phyloP scores from a whole-genome alignment of 2,797 vertebrate species.

The Galaxias olidus region DNA sequence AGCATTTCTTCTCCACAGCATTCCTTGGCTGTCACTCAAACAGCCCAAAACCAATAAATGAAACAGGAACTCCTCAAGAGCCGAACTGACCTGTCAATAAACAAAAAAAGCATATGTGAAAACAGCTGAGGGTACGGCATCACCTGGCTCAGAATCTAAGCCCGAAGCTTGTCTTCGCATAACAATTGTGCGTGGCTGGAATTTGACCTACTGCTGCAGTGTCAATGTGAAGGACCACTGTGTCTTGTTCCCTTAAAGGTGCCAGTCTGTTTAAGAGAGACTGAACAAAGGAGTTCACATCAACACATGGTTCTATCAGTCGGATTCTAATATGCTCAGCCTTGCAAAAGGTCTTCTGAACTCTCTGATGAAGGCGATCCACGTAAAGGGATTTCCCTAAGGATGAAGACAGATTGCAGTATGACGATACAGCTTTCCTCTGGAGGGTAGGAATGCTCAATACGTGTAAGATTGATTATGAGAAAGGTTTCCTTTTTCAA shows the following conservation, averaged over 20 bases:
- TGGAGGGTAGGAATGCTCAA: not conserved
- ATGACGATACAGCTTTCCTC: not conserved
- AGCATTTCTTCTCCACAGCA: conserved; percentile 74
- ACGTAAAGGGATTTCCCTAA: conserved; percentile 78
- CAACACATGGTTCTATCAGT: conserved; percentile 66
- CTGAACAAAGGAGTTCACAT: conserved; percentile 62
- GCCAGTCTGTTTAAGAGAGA: conserved; percentile 56
- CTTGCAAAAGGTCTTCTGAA: conserved; percentile 38
- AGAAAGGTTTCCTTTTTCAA: too few species aligned
- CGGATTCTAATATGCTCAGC: conserved; percentile 57
- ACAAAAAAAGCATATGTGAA: not conserved
- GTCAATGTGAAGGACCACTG: conserved; percentile 75
- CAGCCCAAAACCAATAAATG: conserved; percentile 72
- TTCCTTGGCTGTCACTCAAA: conserved; percentile 70
- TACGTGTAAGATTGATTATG: too few species aligned
- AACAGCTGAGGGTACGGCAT: too few species aligned
- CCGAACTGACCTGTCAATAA: conserved; percentile 64
- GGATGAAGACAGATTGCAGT: conserved; percentile 15
- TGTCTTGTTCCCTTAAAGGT: conserved; percentile 58
- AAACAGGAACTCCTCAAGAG: conserved; percentile 77
- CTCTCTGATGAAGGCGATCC: conserved; percentile 67
- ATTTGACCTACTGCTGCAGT: conserved; percentile 64
- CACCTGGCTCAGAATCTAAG: too few species aligned
- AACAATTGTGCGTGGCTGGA: too few species aligned
- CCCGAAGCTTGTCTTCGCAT: too few species aligned